Conservation (phyloP, 2,797 vertebrate genomes). For the Periophthalmus magnuspinnatus region DNA sequence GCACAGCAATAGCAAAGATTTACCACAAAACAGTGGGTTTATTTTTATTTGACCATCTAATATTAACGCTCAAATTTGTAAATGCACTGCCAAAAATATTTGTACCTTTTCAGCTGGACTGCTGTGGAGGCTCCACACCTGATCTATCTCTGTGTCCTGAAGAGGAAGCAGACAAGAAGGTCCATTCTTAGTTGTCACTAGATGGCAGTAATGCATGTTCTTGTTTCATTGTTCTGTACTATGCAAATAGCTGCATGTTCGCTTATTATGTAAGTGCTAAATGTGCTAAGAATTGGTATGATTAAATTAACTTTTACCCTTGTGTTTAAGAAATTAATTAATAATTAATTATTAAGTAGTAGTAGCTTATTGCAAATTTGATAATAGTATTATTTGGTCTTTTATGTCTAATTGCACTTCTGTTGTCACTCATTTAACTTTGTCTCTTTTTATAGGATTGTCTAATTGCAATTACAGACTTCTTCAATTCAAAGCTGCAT, state of each 20-base stretch:
- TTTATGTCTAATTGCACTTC: neutral
- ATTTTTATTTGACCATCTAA: neutral
- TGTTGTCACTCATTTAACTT: neutral
- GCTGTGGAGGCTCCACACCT: constrained; percentile 55
- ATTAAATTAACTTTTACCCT: neutral
- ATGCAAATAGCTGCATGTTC: too few relatives aligned
- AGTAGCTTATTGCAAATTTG: neutral
- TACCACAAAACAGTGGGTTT: constrained; percentile 85
- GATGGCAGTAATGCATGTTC: constrained; percentile 29
- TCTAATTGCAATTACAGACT: constrained; percentile 79
- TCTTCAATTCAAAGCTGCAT: constrained; percentile 85
- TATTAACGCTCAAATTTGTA: neutral
- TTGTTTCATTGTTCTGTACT: neutral
- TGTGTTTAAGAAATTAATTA: neutral
- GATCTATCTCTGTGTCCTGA: constrained; percentile 45
- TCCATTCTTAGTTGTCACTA: constrained; percentile 49
- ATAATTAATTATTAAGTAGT: too few relatives aligned
- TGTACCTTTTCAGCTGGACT: constrained; percentile 67
- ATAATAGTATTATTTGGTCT: neutral
- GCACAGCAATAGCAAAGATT: constrained; percentile 67
- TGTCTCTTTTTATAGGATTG: constrained; percentile 79
- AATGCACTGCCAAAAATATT: neutral
- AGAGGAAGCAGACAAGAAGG: constrained; percentile 24
- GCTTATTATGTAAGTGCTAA: neutral
- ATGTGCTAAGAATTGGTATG: neutral